Percentiles rank a stretch among this genome's conserved stretches.
These are phyloP conservation scores for Ceraclea dissimilis DNA, from an alignment of 2,888 invertebrate species.

Conservation along the genomic window DNA sequence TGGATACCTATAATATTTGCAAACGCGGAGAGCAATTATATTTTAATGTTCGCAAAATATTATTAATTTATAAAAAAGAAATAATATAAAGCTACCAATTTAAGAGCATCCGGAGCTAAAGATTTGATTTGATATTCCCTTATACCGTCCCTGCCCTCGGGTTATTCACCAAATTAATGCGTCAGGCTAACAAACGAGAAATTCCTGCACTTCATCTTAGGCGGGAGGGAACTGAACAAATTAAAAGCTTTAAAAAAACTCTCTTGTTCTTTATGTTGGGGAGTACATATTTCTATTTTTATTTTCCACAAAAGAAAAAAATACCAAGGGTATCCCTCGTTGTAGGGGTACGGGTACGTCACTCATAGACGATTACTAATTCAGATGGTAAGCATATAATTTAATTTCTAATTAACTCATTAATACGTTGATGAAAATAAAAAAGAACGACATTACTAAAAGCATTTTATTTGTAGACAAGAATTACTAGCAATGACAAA, in stretches of 20 bases:
- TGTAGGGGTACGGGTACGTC: constrained; percentile 19
- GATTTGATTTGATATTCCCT: not conserved
- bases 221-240: constrained; percentile 23
- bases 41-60: too few relatives aligned
- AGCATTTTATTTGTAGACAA: too few relatives aligned
- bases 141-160: constrained; percentile 2
- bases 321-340: constrained; percentile 19
- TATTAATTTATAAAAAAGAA: not conserved
- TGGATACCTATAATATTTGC: too few relatives aligned
- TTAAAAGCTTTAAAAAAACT: constrained; percentile 25
- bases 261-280: not conserved
- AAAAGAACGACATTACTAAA: too few relatives aligned
- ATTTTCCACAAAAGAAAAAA: constrained; percentile 23
- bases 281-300: not conserved
- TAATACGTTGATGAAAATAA: too few relatives aligned
- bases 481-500: too few relatives aligned
- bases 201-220: constrained; percentile 24
- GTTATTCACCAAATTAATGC: constrained; percentile 21
- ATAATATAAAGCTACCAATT: not conserved
- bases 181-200: constrained; percentile 18
- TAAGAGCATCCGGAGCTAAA: not conserved
- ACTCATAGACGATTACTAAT: constrained; percentile 25
- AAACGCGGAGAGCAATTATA: too few relatives aligned
- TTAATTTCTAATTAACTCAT: not conserved
- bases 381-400: not conserved